Conservation (phyloP, 2,888 invertebrate species). For the Sclerodermus sp. region DNA sequence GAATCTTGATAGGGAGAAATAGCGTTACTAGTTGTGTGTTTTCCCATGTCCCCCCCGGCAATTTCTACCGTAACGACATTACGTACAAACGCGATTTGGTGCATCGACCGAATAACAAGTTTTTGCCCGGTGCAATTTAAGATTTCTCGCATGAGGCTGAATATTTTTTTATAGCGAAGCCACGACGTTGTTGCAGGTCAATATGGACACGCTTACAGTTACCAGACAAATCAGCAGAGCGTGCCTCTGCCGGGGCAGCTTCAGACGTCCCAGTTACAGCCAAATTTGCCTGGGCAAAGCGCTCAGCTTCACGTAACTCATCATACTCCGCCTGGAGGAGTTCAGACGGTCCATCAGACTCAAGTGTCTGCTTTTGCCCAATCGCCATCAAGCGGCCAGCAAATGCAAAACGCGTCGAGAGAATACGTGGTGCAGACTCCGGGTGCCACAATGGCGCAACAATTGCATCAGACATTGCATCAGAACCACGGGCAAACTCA, state of each 20-base stretch:
- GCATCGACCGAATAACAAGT: too few species aligned
- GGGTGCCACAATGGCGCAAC: slow-evolving; percentile 27
- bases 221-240: slow-evolving; percentile 42
- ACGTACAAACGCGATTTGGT: too few species aligned
- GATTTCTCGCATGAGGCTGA: too few species aligned
- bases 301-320: slow-evolving; percentile 53
- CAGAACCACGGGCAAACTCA: slow-evolving; percentile 34
- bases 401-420: slow-evolving; percentile 38
- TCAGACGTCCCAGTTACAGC: slow-evolving; percentile 43
- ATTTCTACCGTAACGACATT: too few species aligned
- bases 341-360: slow-evolving; percentile 53
- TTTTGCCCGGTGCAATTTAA: too few species aligned
- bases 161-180: too few species aligned
- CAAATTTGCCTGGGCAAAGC: slow-evolving; percentile 50
- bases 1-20: too few species aligned
- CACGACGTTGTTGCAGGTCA: slow-evolving; percentile 27
- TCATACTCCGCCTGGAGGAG: slow-evolving; percentile 48
- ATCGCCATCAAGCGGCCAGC: slow-evolving; percentile 33
- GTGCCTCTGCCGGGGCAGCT: slow-evolving; percentile 51
- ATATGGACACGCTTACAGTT: slow-evolving; percentile 44
- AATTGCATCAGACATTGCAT: slow-evolving; percentile 42
- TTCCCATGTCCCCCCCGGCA: too few species aligned
- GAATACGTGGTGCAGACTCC: slow-evolving; percentile 45
- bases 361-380: slow-evolving; percentile 46
- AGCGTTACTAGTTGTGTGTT: too few species aligned